Conservation (phyloP, 1,140 invertebrate genomes). For the Apis florea region DNA sequence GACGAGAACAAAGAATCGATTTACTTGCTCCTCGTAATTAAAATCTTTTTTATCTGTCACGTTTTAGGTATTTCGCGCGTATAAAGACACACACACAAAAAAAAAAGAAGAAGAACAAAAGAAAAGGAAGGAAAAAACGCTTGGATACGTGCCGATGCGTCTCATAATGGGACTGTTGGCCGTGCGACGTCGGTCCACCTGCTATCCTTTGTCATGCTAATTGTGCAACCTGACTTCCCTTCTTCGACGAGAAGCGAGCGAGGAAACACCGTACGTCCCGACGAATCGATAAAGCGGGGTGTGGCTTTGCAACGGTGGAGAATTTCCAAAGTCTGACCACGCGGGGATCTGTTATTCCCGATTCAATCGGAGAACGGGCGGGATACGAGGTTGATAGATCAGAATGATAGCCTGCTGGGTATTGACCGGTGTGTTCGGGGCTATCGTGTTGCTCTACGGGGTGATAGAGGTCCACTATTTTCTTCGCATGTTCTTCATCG, state of each 20-base stretch:
- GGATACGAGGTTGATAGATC: neutral
- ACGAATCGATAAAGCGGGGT: slow-evolving; percentile 71
- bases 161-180: slow-evolving; percentile 12
- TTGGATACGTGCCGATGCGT: neutral
- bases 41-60: neutral
- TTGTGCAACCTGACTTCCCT: slow-evolving; percentile 23
- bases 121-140: no score
- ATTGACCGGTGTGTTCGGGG: slow-evolving; percentile 75
- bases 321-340: slow-evolving; percentile 54
- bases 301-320: slow-evolving; percentile 46
- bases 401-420: slow-evolving; percentile 78
- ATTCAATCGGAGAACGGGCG: neutral
- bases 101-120: no score
- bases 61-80: neutral
- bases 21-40: neutral
- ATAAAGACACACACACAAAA: neutral
- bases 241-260: slow-evolving; percentile 65
- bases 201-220: slow-evolving; percentile 31
- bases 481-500: slow-evolving; percentile 83
- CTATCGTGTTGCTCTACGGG: slow-evolving; percentile 81
- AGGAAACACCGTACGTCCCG: slow-evolving; percentile 37
- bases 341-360: neutral
- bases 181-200: neutral
- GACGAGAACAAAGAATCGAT: neutral
- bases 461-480: slow-evolving; percentile 86